phyloP scores from a whole-genome alignment of 2,113 vertebrate genomes.

The Scolopax mira region DNA sequence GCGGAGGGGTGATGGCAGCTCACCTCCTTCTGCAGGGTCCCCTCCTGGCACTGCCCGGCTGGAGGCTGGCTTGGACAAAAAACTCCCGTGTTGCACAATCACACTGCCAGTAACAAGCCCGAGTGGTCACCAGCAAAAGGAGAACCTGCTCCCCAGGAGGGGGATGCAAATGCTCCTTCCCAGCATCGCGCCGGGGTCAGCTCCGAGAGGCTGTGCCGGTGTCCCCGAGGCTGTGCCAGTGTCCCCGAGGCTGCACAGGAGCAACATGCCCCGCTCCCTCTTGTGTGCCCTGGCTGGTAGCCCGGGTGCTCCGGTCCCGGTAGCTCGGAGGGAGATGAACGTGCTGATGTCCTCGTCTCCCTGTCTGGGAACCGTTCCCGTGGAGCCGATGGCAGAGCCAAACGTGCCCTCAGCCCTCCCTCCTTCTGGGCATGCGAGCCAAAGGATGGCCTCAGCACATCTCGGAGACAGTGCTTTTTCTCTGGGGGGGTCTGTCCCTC shows the following conservation, averaged over 20 bases:
- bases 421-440: accelerated
- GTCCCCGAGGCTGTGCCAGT: background rate
- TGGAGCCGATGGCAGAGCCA: background rate
- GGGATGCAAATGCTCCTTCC: background rate
- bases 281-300: background rate
- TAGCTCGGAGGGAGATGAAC: accelerated
- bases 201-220: background rate
- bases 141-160: background rate
- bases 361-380: accelerated
- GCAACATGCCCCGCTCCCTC: background rate
- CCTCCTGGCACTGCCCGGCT: background rate
- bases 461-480: background rate
- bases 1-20: background rate
- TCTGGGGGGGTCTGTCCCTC: background rate
- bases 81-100: background rate
- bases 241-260: background rate
- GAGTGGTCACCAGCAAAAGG: background rate
- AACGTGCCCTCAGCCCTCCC: background rate
- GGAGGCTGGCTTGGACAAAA: background rate
- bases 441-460: accelerated
- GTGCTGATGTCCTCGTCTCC: accelerated
- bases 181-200: accelerated
- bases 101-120: accelerated
- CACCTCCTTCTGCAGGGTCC: background rate
- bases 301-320: accelerated